phyloP scores from a whole-genome alignment of 2,113 vertebrate species.

The Anser cygnoides region DNA sequence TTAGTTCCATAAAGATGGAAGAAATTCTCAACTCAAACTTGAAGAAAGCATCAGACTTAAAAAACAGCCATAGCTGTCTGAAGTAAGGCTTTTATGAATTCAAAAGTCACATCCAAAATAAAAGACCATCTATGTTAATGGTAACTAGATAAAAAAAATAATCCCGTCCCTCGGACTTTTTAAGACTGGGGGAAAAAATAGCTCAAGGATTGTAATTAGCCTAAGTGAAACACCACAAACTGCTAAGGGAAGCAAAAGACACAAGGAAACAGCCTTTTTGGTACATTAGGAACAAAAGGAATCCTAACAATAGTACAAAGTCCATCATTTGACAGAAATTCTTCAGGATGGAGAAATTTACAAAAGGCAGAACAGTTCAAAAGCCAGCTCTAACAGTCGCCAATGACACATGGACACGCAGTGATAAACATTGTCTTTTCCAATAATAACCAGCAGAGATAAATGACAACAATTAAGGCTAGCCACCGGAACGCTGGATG shows the following conservation, averaged over 20 bases:
- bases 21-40: background rate
- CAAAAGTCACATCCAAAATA: background rate
- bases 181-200: background rate
- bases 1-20: background rate
- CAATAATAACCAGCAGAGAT: background rate
- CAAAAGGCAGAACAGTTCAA: background rate
- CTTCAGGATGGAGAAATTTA: background rate
- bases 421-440: background rate
- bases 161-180: background rate
- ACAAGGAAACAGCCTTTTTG: background rate
- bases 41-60: background rate
- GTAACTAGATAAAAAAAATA: background rate
- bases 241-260: background rate
- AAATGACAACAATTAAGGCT: background rate
- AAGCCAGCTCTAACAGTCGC: background rate
- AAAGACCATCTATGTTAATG: background rate
- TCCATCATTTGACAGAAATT: background rate
- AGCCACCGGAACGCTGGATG: background rate
- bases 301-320: background rate
- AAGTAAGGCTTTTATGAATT: background rate
- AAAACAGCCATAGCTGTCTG: background rate
- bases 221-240: background rate
- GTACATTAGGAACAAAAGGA: conserved; percentile 7
- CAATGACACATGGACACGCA: fast-evolving
- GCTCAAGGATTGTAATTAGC: background rate